Evolutionary conservation across 2,888 invertebrate species (phyloP).

Genomic region (Cephus pulcher): DNA sequence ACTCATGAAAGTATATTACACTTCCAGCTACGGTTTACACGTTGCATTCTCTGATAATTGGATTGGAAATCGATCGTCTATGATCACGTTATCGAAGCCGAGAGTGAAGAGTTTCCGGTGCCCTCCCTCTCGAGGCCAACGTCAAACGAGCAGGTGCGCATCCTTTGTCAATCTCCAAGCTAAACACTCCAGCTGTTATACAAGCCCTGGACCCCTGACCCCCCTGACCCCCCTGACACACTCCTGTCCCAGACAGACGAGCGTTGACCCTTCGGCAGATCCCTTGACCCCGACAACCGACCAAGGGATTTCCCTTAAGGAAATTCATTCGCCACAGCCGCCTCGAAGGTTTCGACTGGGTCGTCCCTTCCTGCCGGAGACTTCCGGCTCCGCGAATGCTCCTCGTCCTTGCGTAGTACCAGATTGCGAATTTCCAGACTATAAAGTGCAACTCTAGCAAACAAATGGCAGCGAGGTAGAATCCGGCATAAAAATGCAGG

Average conservation of each 20-base stretch:
- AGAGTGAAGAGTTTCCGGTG: conserved; percentile 21
- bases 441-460: conserved; percentile 44
- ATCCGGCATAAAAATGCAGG: conserved; percentile 39
- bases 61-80: conserved; percentile 58
- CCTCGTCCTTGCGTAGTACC: conserved; percentile 38
- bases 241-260: too few species aligned
- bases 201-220: too few species aligned
- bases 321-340: too few species aligned
- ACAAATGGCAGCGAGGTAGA: conserved; percentile 43
- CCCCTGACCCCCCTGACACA: too few species aligned
- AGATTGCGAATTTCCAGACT: conserved; percentile 49
- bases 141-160: too few species aligned
- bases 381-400: too few species aligned
- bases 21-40: conserved; percentile 53
- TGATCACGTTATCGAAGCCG: conserved; percentile 45
- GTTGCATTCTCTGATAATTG: conserved; percentile 60
- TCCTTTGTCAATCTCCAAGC: conserved; percentile 34
- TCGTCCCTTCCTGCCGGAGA: too few species aligned
- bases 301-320: too few species aligned
- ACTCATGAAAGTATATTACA: conserved; percentile 61
- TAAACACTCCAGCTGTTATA: conserved; percentile 31
- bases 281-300: too few species aligned
- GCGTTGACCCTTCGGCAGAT: too few species aligned
- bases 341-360: too few species aligned
- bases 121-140: neutral